These are phyloP conservation scores for Hozukius guyotensis DNA, from an alignment of 2,797 vertebrate species.

Conservation along the genomic window DNA sequence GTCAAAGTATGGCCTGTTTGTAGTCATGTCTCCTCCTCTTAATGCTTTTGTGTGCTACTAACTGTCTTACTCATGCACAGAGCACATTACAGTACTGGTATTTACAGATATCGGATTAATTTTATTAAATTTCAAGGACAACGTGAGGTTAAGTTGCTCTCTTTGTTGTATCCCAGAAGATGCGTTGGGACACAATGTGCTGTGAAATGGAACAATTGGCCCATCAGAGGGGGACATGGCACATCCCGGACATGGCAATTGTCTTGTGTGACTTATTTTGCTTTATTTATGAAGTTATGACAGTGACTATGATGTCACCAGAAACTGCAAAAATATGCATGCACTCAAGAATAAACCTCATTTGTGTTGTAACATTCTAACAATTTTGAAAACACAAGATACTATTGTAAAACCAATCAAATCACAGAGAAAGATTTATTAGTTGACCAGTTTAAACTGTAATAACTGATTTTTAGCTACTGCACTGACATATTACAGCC, in stretches of 20 bases:
- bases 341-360: neutral
- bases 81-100: neutral
- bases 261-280: neutral
- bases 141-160: neutral
- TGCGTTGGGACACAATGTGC: neutral
- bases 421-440: neutral
- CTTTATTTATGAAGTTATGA: neutral
- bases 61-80: neutral
- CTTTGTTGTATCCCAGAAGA: neutral
- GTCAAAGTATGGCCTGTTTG: slow-evolving; percentile 16
- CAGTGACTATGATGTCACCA: neutral
- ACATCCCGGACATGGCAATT: neutral
- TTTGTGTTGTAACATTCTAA: neutral
- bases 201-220: neutral
- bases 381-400: neutral
- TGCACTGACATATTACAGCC: neutral
- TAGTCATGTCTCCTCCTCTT: neutral
- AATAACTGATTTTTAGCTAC: neutral
- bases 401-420: neutral
- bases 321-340: neutral
- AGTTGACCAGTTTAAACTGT: neutral
- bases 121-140: neutral
- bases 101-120: neutral
- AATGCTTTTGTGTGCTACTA: neutral
- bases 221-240: too few species aligned